These are phyloP conservation scores for Theodoxus fluviatilis DNA, from an alignment of 2,888 invertebrate species.

Conservation along the genomic window DNA sequence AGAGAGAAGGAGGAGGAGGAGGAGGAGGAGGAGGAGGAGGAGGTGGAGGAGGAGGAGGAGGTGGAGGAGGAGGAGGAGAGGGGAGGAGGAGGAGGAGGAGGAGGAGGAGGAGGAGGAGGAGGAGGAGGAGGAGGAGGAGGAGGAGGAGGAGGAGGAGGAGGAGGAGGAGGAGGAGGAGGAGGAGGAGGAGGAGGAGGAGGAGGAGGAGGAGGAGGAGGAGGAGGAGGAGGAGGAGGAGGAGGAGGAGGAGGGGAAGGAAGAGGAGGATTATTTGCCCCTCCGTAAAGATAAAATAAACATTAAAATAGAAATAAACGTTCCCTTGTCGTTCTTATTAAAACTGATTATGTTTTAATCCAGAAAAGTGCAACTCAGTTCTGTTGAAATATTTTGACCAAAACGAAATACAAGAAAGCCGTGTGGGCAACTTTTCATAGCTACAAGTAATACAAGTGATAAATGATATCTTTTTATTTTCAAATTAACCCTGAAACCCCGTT, in stretches of 20 bases:
- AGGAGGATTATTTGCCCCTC: background rate
- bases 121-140: background rate
- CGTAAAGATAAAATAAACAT: background rate
- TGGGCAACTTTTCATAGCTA: no score
- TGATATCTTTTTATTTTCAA: no score
- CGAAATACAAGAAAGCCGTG: no score
- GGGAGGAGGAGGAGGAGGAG: background rate
- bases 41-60: background rate
- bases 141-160: background rate
- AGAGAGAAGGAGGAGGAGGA: background rate
- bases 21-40: background rate
- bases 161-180: background rate
- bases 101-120: background rate
- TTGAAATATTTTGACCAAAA: no score
- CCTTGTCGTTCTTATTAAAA: conserved; percentile 13
- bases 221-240: background rate
- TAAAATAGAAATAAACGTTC: no score
- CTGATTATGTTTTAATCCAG: background rate
- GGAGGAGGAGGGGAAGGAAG: background rate
- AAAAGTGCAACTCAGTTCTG: no score
- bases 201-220: background rate
- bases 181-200: background rate
- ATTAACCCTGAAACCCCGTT: no score
- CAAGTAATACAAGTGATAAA: no score
- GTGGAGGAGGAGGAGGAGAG: background rate